Evolutionary conservation across 2,113 vertebrate species (phyloP), one percentile per base, ranked within the genome.

Genomic region (Puma concolor): DNA sequence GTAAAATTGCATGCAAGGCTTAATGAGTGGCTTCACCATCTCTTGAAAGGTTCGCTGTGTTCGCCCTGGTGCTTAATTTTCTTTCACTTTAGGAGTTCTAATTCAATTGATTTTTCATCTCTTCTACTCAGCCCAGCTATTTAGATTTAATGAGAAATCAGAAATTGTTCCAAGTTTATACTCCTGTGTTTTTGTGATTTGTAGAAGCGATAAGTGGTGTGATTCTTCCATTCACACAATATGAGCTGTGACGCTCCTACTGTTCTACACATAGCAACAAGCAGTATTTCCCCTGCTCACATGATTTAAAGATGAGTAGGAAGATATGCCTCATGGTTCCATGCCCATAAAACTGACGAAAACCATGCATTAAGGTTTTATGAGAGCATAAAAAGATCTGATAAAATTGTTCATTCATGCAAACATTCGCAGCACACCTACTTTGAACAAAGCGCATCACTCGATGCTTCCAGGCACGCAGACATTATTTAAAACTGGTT

Each of bases 91-190:
- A 31, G 29, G 74, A 86, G 33, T 85, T 91, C 44, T 96, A 64
- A 25, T 95, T 69, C 64, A 44, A 31, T 76, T 87, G 60, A 79
- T 92, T 93, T 74, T 87, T 94, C 41, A 69, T 87, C 29, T 80
- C 63, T 63, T 76, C 17, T 23, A 52, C 6, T 89, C 15, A 41
- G 80, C 54, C 13, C 36, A 86, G 16, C 66, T 80, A 11, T 41
- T 88, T 77, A 85, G 33, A 83, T 41, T 71, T 77, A 88, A 87
- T 50, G 52, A 94, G 54, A 69, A 93, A 60, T 44, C 33, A 85
- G 29, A 89, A 50, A 48, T 86, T 74, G 29, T 67, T 57, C 57
- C 36, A 93, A n/a, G 69, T 88, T 94, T 25, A 76, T 57, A 57
- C 7, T 44, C 25, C 7, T 10, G 9, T 77, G 10, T 93, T 93